A percentile compares a stretch with the other conserved stretches of the same genome.
phyloP scores from a whole-genome alignment of 2,888 invertebrate genomes.

The Trissolcus japonicus region DNA sequence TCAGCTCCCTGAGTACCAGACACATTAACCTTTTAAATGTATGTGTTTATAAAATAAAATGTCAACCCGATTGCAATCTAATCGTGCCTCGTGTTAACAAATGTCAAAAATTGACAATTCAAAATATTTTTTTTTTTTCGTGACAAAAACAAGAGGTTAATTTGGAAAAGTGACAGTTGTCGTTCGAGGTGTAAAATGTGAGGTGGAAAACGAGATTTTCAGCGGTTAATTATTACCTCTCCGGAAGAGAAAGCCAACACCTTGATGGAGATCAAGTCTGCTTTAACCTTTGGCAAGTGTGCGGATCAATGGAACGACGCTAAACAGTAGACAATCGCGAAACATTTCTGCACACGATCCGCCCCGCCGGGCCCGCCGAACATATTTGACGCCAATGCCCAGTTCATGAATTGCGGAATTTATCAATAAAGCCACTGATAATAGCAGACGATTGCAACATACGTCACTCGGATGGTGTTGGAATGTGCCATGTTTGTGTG shows the following conservation, averaged over 20 bases:
- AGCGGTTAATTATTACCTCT: slow-evolving; percentile 25
- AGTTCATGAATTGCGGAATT: slow-evolving; percentile 34
- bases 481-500: slow-evolving; percentile 49
- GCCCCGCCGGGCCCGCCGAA: slow-evolving; percentile 22
- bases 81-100: slow-evolving; percentile 7
- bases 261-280: slow-evolving; percentile 28
- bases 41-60: slow-evolving; percentile 43
- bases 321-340: slow-evolving; percentile 9
- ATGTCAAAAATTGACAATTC: slow-evolving; percentile 32
- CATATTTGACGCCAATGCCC: slow-evolving; percentile 30
- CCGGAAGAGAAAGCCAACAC: slow-evolving; percentile 52
- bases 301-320: slow-evolving; percentile 32
- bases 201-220: background rate
- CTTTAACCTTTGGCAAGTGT: slow-evolving; percentile 44
- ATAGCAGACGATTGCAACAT: slow-evolving; percentile 53
- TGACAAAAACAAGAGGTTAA: background rate
- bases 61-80: slow-evolving; percentile 47
- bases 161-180: background rate
- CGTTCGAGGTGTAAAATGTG: background rate
- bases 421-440: slow-evolving; percentile 54
- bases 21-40: slow-evolving; percentile 41
- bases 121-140: background rate
- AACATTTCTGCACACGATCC: slow-evolving; percentile 7
- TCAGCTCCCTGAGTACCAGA: slow-evolving; percentile 14
- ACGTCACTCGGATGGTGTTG: slow-evolving; percentile 48